Base-by-base conservation (phyloP, 2,797 vertebrate genomes). In the Acanthis flammea region DNA sequence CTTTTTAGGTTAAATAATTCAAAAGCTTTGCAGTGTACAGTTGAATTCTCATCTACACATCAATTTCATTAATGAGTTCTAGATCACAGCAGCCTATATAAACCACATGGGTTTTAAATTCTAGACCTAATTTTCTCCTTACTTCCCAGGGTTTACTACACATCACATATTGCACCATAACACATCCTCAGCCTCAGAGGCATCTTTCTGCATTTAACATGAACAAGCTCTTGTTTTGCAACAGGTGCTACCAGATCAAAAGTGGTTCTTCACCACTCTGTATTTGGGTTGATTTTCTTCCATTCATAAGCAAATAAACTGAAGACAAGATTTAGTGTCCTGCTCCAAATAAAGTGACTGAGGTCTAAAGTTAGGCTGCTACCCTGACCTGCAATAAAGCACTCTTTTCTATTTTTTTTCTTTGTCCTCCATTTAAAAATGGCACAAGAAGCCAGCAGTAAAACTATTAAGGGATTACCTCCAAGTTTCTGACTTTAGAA, bases 401-500 rank as follows among this genome's bases (percentile, higher is more conserved):
- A 5, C 10, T 61, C 14, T 79, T 21, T 63, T 66, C 44, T 87
- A 19, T 4, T 33, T 76, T 89, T 88, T 92, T 30, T 55, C 14
- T 45, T 62, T 68, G 67, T 22, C 57, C 68, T 74, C 41, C 73
- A 91, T 89, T 86, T 73, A 80, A 74, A 93, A 87, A 45, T 61
- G 65, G 68, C 61, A 75, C 90, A 95, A 88, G 63, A 84, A 73
- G 2, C 6, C 33, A 68, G 44, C 14, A 55, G 23, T 60, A 73
- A 71, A 80, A 90, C 78, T 88, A 76, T 71, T 92, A 90, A 85
- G 58, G 37, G 41, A 75, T 91, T 72, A 87, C 27, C 89, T 79
- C 41, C 0, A 1, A 88, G 21, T 71, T 92, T 87, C 55, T 89
- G 53, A 53, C 37, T 67, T 44, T 4, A 35, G 39, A 74, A 44